A percentile compares a stretch with the other conserved stretches of the same genome.
Evolutionary conservation across 2,888 invertebrate species (phyloP).

Genomic region (Pseudanteris insignis): DNA sequence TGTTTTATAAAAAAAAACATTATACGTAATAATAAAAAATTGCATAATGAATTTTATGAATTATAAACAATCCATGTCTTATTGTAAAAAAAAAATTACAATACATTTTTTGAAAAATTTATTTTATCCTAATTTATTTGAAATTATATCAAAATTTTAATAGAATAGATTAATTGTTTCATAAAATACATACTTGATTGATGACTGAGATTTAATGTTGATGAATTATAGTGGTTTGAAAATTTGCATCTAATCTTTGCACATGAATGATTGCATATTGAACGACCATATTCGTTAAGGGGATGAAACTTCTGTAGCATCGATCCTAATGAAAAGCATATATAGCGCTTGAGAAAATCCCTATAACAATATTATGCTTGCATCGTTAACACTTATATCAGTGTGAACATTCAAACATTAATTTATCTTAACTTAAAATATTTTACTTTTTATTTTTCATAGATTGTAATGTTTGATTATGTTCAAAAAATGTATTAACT

Average conservation of each 20-base stretch:
- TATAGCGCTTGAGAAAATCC: slow-evolving; percentile 6
- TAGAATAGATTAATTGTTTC: too few relatives aligned
- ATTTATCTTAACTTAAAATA: slow-evolving; percentile 4
- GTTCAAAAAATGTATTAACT: too few relatives aligned
- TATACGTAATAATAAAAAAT: too few relatives aligned
- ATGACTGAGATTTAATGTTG: neutral
- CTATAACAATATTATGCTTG: slow-evolving; percentile 3
- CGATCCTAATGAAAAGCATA: slow-evolving; percentile 7
- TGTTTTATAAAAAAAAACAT: too few relatives aligned
- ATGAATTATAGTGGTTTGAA: slow-evolving; percentile 4
- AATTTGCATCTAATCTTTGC: slow-evolving; percentile 17
- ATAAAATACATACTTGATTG: slow-evolving; percentile 7
- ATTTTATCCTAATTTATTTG: too few relatives aligned
- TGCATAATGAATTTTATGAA: too few relatives aligned
- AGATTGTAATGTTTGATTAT: too few relatives aligned
- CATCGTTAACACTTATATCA: neutral
- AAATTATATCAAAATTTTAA: too few relatives aligned
- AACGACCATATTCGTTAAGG: slow-evolving; percentile 6
- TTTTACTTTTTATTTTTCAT: slow-evolving; percentile 1
- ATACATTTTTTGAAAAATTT: too few relatives aligned
- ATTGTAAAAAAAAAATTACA: too few relatives aligned
- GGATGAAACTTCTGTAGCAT: slow-evolving; percentile 6
- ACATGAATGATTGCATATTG: slow-evolving; percentile 16
- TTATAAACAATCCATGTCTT: too few relatives aligned
- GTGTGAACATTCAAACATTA: slow-evolving; percentile 3